Evolutionary conservation across 1,140 invertebrate species (phyloP), one percentile per base, ranked within the genome.

Genomic region (Holotrichia oblita): DNA sequence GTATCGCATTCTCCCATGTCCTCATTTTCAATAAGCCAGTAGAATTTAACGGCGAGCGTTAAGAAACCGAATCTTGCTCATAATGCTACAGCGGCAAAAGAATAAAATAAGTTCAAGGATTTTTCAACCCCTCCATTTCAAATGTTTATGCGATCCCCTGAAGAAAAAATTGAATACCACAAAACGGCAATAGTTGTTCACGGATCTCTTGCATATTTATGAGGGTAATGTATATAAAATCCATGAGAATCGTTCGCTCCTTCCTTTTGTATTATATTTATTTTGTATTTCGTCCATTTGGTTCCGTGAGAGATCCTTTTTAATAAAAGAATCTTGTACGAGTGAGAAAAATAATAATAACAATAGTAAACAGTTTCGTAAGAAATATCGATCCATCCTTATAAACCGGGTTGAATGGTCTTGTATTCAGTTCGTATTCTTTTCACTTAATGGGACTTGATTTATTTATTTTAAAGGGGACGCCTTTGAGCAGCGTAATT

Each of bases 21-120:
- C 61, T 17, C 22, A 69, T 69, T 69, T 69, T 69, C 61, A 69
- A 69, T 69, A 69, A 69, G 61, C 61, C 61, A 27, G 48, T 17
- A 55, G 61, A 69, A 27, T 69, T 69, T 69, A 69, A 69, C 24
- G 22, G 61, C 20, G 22, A 14, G 17, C 61, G 27, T 69, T 22
- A 69, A 69, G 61, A 34, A 69, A 10, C 61, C 10, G 61, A 69
- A 69, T 24, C 22, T 17, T 9, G 22, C 61, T 34, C 22, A 0
- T 22, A 34, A 69, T 34, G 8, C 22, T 34, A 10, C 12, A 9
- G 61, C 22, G 12, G 12, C 10, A 69, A 69, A 69, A 69, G 61
- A 69, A 55, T 55, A 17, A 69, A 69, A 27, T 34, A 69, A 69
- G 61, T 69, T 69, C 61, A 27, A 69, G 61, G 61, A 27, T 34